Percentiles rank a stretch among this genome's conserved stretches.
Conservation (phyloP, 2,113 vertebrate species). For the Malurus alboscapulatus region DNA sequence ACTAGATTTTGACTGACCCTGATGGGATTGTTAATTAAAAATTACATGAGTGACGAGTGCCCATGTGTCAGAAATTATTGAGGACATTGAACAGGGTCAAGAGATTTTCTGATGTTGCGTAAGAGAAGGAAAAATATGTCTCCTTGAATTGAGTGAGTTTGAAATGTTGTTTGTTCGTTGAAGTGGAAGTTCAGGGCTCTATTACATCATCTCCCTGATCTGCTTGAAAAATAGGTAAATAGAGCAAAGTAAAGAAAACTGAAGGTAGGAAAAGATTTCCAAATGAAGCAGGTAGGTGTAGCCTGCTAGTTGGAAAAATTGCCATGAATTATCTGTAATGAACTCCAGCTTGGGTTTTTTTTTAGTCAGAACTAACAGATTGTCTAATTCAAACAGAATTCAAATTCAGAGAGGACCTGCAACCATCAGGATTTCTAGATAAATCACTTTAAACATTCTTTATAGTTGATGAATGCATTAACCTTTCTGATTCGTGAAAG, state of each 20-base stretch:
- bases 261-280: background rate
- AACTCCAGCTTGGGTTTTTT: background rate
- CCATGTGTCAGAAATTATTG: background rate
- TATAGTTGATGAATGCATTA: background rate
- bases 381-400: background rate
- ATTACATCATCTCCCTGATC: accelerated
- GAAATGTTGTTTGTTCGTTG: background rate
- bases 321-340: background rate
- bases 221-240: background rate
- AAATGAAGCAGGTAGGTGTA: background rate
- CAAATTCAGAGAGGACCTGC: background rate
- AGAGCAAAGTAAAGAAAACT: background rate
- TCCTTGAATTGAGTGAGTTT: background rate
- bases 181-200: background rate
- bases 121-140: background rate
- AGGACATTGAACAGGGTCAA: background rate
- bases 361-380: background rate
- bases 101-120: background rate
- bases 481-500: background rate
- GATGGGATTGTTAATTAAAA: background rate
- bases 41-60: background rate
- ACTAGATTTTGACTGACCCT: background rate
- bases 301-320: background rate
- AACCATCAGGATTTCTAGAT: background rate
- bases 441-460: background rate